Percentiles rank a stretch among this genome's conserved stretches.
phyloP scores from a whole-genome alignment of 2,888 invertebrate genomes.

The Ormyrus thymus region DNA sequence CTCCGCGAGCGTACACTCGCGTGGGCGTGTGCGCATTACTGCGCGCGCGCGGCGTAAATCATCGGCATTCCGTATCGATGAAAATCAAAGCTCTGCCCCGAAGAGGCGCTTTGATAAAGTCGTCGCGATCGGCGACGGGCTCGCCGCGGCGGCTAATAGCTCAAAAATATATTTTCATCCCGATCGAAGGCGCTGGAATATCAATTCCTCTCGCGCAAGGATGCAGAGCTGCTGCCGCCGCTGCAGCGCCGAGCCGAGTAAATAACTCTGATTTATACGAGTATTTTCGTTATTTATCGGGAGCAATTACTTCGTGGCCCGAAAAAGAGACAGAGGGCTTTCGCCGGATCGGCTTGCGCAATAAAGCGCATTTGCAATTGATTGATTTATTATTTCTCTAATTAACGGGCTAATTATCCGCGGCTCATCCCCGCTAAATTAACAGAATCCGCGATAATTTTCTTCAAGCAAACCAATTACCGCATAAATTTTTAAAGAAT shows the following conservation, averaged over 20 bases:
- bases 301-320: background rate
- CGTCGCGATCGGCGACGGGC: too few relatives aligned
- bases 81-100: constrained; percentile 32
- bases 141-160: too few relatives aligned
- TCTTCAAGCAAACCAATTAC: too few relatives aligned
- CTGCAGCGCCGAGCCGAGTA: background rate
- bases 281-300: background rate
- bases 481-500: too few relatives aligned
- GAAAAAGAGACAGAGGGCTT: background rate
- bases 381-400: too few relatives aligned
- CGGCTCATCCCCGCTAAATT: too few relatives aligned
- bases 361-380: too few relatives aligned
- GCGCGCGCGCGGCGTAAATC: constrained; percentile 36
- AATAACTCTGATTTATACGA: constrained; percentile 27
- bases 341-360: background rate
- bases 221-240: background rate
- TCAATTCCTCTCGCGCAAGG: constrained; percentile 18
- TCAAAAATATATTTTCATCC: background rate
- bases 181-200: constrained; percentile 24
- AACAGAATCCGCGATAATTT: too few relatives aligned
- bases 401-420: too few relatives aligned
- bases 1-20: background rate
- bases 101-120: background rate
- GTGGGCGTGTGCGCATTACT: constrained; percentile 34
- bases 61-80: constrained; percentile 49